These are phyloP conservation scores for Geotrypetes seraphini DNA, from an alignment of 2,797 vertebrate species.

Conservation along the genomic window DNA sequence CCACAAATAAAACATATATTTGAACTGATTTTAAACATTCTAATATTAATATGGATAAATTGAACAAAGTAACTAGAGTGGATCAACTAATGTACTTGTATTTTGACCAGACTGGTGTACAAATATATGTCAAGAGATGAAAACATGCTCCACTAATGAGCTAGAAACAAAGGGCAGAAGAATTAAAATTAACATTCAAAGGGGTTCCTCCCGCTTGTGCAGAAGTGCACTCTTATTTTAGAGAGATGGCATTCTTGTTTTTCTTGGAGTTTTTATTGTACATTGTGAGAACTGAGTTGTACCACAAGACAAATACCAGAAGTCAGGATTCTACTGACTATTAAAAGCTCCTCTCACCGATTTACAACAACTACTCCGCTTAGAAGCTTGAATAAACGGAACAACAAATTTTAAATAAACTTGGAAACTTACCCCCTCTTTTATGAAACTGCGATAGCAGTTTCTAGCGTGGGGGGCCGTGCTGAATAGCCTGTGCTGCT, in stretches of 20 bases:
- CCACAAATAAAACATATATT: slow-evolving; percentile 38
- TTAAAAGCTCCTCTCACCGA: slow-evolving; percentile 19
- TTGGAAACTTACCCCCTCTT: too few species aligned
- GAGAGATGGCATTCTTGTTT: slow-evolving; percentile 1
- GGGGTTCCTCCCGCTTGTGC: slow-evolving; percentile 15
- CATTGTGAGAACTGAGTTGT: slow-evolving; percentile 31
- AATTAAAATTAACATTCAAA: slow-evolving; percentile 41
- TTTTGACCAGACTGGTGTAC: slow-evolving; percentile 47
- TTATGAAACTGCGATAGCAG: too few species aligned
- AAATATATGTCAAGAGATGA: slow-evolving; percentile 35
- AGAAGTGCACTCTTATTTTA: slow-evolving; percentile 34
- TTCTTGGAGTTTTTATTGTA: slow-evolving; percentile 12
- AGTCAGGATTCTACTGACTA: slow-evolving; percentile 14
- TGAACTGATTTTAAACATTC: slow-evolving; percentile 24
- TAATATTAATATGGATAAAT: slow-evolving; percentile 25
- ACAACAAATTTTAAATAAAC: slow-evolving; percentile 3
- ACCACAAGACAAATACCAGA: slow-evolving; percentile 20
- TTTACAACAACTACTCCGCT: slow-evolving; percentile 19
- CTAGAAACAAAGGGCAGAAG: slow-evolving; percentile 19
- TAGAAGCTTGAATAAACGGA: too few species aligned
- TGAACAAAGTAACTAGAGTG: slow-evolving; percentile 24
- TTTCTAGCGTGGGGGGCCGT: too few species aligned
- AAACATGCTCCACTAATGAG: slow-evolving; percentile 26
- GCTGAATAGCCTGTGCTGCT: too few species aligned
- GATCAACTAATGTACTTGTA: slow-evolving; percentile 12